Conservation (phyloP, 2,888 invertebrate species). For the Caradrina kadenii region DNA sequence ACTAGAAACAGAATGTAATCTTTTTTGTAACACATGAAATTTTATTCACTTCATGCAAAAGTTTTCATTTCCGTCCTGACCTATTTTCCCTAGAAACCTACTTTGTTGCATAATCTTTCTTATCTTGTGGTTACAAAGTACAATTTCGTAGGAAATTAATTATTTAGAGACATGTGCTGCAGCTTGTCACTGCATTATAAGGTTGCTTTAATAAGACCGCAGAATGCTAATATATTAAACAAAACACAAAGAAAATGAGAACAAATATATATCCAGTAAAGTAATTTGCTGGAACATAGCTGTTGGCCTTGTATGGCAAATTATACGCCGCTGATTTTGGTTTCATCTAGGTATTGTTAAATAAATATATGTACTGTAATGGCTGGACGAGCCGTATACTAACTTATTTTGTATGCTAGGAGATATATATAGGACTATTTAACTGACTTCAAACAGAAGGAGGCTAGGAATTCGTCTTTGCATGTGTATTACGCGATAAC, state of each 20-base stretch:
- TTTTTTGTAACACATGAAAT: slow-evolving; percentile 25
- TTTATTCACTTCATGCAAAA: slow-evolving; percentile 28
- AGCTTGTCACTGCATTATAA: slow-evolving; percentile 25
- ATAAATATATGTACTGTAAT: too few species aligned
- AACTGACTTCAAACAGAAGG: too few species aligned
- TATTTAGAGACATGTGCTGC: slow-evolving; percentile 27
- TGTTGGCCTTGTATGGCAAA: too few species aligned
- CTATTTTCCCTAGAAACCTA: slow-evolving; percentile 36
- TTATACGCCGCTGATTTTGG: too few species aligned
- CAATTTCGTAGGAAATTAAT: slow-evolving; percentile 36
- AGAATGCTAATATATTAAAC: neutral
- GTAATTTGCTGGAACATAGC: neutral
- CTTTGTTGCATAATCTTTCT: slow-evolving; percentile 36
- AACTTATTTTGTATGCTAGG: too few species aligned
- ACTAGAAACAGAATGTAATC: slow-evolving; percentile 8
- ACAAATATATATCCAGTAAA: too few species aligned
- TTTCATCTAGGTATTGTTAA: too few species aligned
- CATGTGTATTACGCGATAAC: too few species aligned
- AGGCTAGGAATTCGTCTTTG: too few species aligned
- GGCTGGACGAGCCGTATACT: too few species aligned
- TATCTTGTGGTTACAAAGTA: slow-evolving; percentile 19
- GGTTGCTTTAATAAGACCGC: neutral
- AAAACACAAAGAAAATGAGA: too few species aligned
- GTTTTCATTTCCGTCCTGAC: slow-evolving; percentile 46
- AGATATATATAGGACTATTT: too few species aligned